Base-by-base conservation (phyloP, 2,113 vertebrate species). In the Centrocercus urophasianus region DNA sequence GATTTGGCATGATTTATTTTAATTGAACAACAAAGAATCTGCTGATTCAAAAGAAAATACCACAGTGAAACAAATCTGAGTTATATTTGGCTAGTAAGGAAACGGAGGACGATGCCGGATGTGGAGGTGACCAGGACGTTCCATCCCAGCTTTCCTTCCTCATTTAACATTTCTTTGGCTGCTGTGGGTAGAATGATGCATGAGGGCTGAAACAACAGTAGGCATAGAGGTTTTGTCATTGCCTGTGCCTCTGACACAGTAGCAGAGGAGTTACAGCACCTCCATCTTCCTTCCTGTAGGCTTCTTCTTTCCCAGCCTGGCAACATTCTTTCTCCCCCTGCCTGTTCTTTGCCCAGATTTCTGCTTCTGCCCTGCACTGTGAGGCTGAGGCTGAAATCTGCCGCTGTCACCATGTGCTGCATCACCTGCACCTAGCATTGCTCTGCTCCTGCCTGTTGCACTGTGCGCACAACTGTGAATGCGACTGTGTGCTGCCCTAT, bases 111-210 rank as follows among this genome's bases (percentile, higher is more conserved):
- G 24, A 64, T 73, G 66, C 63, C 54, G n/a, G 95, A 96, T 91
- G 54, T 90, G 86, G 77, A 94, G 91, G 90, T 90, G 81, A 95
- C 30, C 91, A 78, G 91, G 84, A 95, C 93, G 89, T 96, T 96
- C 94, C 89, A 89, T 94, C 93, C 83, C 81, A 92, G 91, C 36
- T 93, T 96, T 92, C 91, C 96, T 95, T 96, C 93, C 94, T 95
- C 81, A 73, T 94, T 94, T 96, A 92, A 63, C 71, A 90, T 90
- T 90, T 89, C 70, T 92, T 89, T 94, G 93, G 61, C 93, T 89
- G 43, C 47, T 75, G 36, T 36, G 40, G 86, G 27, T 65, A 90
- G 70, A 85, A 50, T 0, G 1, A 48, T 61, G 13, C 66, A 27
- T 3, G 43, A 90, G 43, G 40, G 54, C 81, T 89, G 43, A 43